Evolutionary conservation across 1,140 invertebrate genomes (phyloP).

Genomic region (Mya arenaria): DNA sequence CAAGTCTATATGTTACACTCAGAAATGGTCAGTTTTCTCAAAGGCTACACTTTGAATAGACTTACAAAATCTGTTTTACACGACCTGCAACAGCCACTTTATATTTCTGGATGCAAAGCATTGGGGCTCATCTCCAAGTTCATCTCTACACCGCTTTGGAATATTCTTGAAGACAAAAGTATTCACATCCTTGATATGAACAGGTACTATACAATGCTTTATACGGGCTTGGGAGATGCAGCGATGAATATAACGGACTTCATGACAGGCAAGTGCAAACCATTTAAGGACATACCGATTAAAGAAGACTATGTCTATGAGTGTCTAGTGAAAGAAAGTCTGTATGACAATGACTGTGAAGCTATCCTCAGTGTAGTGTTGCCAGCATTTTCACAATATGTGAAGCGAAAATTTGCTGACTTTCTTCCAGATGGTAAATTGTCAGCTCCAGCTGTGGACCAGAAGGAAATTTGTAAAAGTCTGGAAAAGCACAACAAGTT

Average conservation of each 20-base stretch:
- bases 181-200: slow-evolving; percentile 25
- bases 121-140: slow-evolving; percentile 19
- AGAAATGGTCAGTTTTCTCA: slow-evolving; percentile 23
- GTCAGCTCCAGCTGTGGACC: not conserved
- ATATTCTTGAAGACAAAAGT: slow-evolving; percentile 26
- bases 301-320: slow-evolving; percentile 36
- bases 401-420: not conserved
- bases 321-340: not conserved
- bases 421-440: not conserved
- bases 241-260: not conserved
- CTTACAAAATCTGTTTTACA: slow-evolving; percentile 1
- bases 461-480: not conserved
- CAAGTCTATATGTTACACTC: slow-evolving; percentile 16
- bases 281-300: slow-evolving; percentile 8
- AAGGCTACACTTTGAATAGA: not conserved
- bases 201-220: not conserved
- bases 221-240: not conserved
- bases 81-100: slow-evolving; percentile 23
- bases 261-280: not conserved
- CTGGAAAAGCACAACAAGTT: slow-evolving; percentile 12
- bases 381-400: not conserved
- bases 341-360: not conserved
- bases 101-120: slow-evolving; percentile 16
- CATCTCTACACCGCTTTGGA: slow-evolving; percentile 13
- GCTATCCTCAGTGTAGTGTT: not conserved